Base-by-base conservation (phyloP, 1,140 invertebrate genomes). In the Diploscapter pachys region DNA sequence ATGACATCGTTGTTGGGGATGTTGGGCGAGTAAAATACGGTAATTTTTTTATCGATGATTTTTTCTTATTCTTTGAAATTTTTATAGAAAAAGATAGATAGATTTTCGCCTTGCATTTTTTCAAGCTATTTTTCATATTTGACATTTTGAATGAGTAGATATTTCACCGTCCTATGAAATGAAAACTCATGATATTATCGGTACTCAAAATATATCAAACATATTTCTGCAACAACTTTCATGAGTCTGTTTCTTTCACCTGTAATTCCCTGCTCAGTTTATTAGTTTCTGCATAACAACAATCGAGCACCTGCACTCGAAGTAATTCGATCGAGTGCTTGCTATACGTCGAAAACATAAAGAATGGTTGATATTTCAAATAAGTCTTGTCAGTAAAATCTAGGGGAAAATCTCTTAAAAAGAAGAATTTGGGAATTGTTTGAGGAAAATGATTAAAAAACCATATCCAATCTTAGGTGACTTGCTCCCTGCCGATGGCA, bases 1-100 rank as follows among this genome's bases (percentile, higher is more conserved):
- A 92, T 81, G 95, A 99, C 80, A 92, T 99, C 84, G 93, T 98
- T 79, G 96, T 98, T 77, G 96, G 96, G 78, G 96, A 99, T 89
- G 96, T 99, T 87, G 97, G 94, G 88, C 95, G 92, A 88, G 81
- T 85, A 8, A 85, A 85, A 81, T 85, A 85, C 70, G 84, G 82
- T 83, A 72, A 74, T 81, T 54, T 5, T 2, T 52, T 13, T 50
- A 73, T 51, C 13, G 61, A 59, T 9, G 57, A 59, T 31, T 31
- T 31, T 31, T 31, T 31, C 31, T 31, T 31, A 31, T 31, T 31
- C 31, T 31, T 31, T 1, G 31, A 31, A 31, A 31, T 31, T 31
- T 31, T 31, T 31, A 31, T 31, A 31, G 31, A 31, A 1, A 31
- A 31, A 31, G 31, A 31, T 31, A 31, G 31, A 31, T 31, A 31